Evolutionary conservation across 2,797 vertebrate species (phyloP), one percentile per base, ranked within the genome.

Genomic region (Acomys russatus): DNA sequence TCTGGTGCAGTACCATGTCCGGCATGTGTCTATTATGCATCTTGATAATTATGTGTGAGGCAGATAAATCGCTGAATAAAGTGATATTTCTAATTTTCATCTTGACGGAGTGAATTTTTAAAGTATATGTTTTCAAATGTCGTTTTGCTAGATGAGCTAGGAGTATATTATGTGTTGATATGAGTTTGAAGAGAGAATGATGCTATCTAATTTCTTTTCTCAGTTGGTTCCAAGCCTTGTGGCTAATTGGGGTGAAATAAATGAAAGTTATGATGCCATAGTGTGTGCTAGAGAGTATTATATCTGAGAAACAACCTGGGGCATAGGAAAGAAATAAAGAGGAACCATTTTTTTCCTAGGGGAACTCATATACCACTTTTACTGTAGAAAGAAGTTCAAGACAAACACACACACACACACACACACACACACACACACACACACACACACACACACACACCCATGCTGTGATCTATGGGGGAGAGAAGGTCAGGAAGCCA

Each of bases 51-150:
- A 66, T 35, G 30, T 76, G 80, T 23, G 15, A 28, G 73, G 64
- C 70, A n/a, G 92, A 59, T 91, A 20, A 35, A 68, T 82, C 51
- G 76, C 70, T 54, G 9, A 77, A 33, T 51, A 18, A 87, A 59
- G 33, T 63, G 18, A 56, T 9, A 83, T 63, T 78, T 63, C 18
- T 68, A 79, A 38, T 25, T 92, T 94, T 79, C 6, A 49, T 85
- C 54, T 73, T 82, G 95, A 90, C 30, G 68, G 64, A 77, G 22
- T 94, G 9, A 10, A 38, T 51, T 79, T 85, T 88, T 85, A 66
- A 80, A 95, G 20, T 70, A 20, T 61, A 1, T 76, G 8, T 38
- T 96, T 93, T 91, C 54, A 61, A 54, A 56, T 70, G 20, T 12
- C 15, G 12, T 64, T 94, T 94, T 94, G 28, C 11, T 49, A 54